Conservation (phyloP, 2,113 vertebrate genomes). For the Tichodroma muraria region DNA sequence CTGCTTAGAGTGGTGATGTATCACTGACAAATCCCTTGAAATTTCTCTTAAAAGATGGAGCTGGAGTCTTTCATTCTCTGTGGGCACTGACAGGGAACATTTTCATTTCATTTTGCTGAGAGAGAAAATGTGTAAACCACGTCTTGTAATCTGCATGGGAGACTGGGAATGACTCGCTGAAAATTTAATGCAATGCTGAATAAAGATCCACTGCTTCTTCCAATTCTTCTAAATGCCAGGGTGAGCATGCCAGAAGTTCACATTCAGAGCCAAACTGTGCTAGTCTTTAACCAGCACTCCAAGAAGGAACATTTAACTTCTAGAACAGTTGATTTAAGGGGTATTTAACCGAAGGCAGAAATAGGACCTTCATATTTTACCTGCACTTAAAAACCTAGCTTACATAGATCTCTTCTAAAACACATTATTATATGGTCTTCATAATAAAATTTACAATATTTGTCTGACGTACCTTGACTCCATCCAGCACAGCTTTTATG, state of each 20-base stretch:
- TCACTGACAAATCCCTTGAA: background rate
- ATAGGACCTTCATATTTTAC: background rate
- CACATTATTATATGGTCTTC: background rate
- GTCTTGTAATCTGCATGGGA: background rate
- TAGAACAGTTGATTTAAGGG: background rate
- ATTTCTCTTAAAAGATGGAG: background rate
- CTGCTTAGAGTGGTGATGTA: background rate
- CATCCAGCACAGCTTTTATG: constrained; percentile 96
- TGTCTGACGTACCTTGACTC: constrained; percentile 83
- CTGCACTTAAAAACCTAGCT: background rate
- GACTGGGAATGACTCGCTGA: background rate
- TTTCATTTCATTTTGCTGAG: background rate
- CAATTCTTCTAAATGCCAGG: background rate
- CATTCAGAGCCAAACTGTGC: background rate
- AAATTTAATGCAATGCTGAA: background rate
- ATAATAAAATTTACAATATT: background rate
- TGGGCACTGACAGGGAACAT: background rate
- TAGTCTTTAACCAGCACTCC: background rate
- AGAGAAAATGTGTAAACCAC: background rate
- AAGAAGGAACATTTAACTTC: background rate
- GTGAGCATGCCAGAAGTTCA: background rate
- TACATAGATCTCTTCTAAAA: background rate
- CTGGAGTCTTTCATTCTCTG: background rate
- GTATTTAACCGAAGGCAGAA: background rate
- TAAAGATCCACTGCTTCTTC: background rate